Percentiles rank a stretch among this genome's conserved stretches.
These are phyloP conservation scores for Bicyclus anynana DNA, from an alignment of 1,140 invertebrate genomes.

Conservation along the genomic window DNA sequence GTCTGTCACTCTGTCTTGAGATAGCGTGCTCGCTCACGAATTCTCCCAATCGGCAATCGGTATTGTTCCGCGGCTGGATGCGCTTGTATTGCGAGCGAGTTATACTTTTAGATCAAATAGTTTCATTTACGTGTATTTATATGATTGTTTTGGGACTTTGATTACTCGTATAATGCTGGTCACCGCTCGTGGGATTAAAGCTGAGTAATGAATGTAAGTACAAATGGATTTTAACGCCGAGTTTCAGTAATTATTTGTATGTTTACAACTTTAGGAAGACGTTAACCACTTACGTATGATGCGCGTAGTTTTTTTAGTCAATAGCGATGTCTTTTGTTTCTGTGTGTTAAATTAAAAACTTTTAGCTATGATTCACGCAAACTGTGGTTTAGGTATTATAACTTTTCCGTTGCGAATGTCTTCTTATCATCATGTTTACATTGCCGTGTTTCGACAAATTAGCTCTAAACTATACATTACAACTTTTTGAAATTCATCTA, in stretches of 20 bases:
- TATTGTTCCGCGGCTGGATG: background rate
- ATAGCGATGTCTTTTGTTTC: conserved; percentile 21
- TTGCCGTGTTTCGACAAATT: too few relatives aligned
- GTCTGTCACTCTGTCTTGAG: too few relatives aligned
- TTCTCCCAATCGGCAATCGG: conserved; percentile 4
- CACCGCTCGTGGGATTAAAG: background rate
- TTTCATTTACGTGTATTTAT: background rate
- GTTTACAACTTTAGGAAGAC: conserved; percentile 31
- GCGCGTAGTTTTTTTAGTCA: conserved; percentile 17
- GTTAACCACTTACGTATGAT: background rate
- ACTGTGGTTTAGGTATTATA: background rate
- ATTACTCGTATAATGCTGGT: conserved; percentile 13
- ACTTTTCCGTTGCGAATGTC: background rate
- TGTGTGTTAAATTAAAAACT: conserved; percentile 6
- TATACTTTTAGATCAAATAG: background rate
- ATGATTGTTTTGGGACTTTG: background rate
- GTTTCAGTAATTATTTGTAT: conserved; percentile 24
- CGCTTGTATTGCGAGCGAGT: background rate
- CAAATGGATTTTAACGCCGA: conserved; percentile 9
- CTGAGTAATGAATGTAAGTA: conserved; percentile 25
- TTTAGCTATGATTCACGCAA: background rate
- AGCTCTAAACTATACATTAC: too few relatives aligned
- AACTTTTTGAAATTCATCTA: too few relatives aligned
- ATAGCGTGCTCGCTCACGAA: too few relatives aligned
- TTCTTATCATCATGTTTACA: background rate